Base-by-base conservation (phyloP, 2,888 invertebrate genomes). In the Eupithecia tripunctaria region DNA sequence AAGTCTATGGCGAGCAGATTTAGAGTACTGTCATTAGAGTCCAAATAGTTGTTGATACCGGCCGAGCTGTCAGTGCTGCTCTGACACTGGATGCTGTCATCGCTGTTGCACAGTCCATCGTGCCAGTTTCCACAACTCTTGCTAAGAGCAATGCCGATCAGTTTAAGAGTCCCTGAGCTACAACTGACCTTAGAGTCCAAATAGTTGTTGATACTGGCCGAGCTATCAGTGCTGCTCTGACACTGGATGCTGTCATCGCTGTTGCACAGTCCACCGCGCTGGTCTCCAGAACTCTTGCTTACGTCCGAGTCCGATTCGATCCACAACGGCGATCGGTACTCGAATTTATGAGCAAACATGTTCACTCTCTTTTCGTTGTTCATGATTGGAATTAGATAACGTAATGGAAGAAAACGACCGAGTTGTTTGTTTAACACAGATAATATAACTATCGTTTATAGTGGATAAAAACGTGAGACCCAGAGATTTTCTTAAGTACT, bases 321-420 rank as follows among this genome's bases (percentile, higher is more conserved):
- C 95, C 94, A 94, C 41, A 95, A 74, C 12, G 95, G 94, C 5
- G 95, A 95, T 1, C 93, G 89, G 71, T 95, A 95, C 76, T 94
- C 93, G 74, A 95, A 93, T 71, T 91, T 94, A 71, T 94, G 93
- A 1, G 93, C 93, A 41, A 92, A 88, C 71, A 90, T 88, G 69
- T 89, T 92, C 59, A 89, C 85, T 36, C 87, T 85, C 6, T 84
- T 85, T 67, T 91, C 84, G 67, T 86, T 86, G 64, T 82, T 82
- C 88, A 88, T 88, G 1, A n/a, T 70, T 56, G 14, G 25, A 56
- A 56, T 56, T 56, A 4, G 56, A 56, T 25, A 56, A 25, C 56
- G 14, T 56, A 14, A 36, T 18, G 36, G 36, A 36, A 38, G 36
- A 6, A 21, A 8, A 38, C 38, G 15, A 36, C 5, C 3, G 14